Evolutionary conservation across 2,797 vertebrate species (phyloP).

Genomic region (Macropodus opercularis): DNA sequence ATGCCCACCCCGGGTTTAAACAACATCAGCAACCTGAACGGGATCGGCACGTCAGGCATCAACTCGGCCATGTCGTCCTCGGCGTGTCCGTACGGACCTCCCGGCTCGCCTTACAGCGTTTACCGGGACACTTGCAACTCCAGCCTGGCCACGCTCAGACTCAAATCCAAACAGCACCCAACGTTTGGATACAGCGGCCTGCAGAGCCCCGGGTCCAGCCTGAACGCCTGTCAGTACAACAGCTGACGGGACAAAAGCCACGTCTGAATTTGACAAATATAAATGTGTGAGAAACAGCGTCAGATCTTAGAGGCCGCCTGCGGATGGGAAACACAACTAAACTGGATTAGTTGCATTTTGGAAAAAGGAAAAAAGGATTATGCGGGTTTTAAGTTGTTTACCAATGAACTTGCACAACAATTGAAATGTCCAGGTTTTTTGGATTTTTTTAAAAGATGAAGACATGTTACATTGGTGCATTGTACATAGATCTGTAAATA

Average conservation of each 20-base stretch:
- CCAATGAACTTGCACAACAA: slow-evolving; percentile 87
- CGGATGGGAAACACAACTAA: slow-evolving; percentile 64
- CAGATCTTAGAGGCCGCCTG: slow-evolving; percentile 53
- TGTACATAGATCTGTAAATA: slow-evolving; percentile 80
- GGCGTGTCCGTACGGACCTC: slow-evolving; percentile 93
- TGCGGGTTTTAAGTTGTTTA: slow-evolving; percentile 90
- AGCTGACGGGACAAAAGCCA: slow-evolving; percentile 85
- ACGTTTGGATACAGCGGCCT: slow-evolving; percentile 94
- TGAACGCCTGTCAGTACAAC: slow-evolving; percentile 98
- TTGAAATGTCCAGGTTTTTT: slow-evolving; percentile 79
- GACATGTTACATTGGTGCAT: slow-evolving; percentile 77
- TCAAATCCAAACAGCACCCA: slow-evolving; percentile 98
- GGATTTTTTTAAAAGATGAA: slow-evolving; percentile 76
- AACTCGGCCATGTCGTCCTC: slow-evolving; percentile 95
- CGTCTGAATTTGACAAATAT: background rate
- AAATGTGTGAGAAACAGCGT: slow-evolving; percentile 45
- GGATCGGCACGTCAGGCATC: slow-evolving; percentile 92
- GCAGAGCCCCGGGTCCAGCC: slow-evolving; percentile 91
- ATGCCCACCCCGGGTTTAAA: slow-evolving; percentile 93
- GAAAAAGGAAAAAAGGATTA: slow-evolving; percentile 79
- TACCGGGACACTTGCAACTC: slow-evolving; percentile 99
- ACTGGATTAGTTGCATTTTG: slow-evolving; percentile 91
- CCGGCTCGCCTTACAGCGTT: slow-evolving; percentile 94
- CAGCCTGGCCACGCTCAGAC: slow-evolving; percentile 94
- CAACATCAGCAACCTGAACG: slow-evolving; percentile 95